Percentiles rank a stretch among this genome's conserved stretches.
phyloP scores from a whole-genome alignment of 2,888 invertebrate genomes.

The Epistrophella euchroma region DNA sequence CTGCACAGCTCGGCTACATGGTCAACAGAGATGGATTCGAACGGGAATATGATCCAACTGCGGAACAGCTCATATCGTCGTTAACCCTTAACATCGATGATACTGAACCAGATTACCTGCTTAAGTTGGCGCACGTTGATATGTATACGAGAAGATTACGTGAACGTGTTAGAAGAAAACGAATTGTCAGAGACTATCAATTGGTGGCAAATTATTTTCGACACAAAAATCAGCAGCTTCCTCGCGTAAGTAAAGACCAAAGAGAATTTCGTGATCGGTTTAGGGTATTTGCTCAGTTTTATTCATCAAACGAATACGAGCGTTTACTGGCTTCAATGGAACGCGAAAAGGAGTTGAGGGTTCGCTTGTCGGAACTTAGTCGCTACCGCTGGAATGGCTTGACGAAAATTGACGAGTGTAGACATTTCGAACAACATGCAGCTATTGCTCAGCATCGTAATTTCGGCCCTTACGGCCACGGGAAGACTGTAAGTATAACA shows the following conservation, averaged over 20 bases:
- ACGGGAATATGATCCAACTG: conserved; percentile 96
- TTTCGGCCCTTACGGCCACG: conserved; percentile 83
- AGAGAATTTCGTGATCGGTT: conserved; percentile 90
- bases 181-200: conserved; percentile 95
- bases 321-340: conserved; percentile 91
- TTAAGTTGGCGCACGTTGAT: conserved; percentile 96
- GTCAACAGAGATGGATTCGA: conserved; percentile 98
- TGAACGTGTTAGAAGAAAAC: conserved; percentile 94
- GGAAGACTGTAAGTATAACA: conserved; percentile 82
- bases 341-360: conserved; percentile 93
- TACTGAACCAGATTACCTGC: conserved; percentile 93
- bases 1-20: conserved; percentile 95
- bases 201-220: conserved; percentile 93
- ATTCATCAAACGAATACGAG: conserved; percentile 93
- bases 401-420: conserved; percentile 92
- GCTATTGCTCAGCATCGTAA: conserved; percentile 86
- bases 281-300: conserved; percentile 94
- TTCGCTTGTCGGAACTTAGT: conserved; percentile 92
- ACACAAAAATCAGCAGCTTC: conserved; percentile 84
- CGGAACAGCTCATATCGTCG: conserved; percentile 95
- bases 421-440: conserved; percentile 93
- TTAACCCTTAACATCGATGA: conserved; percentile 93
- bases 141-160: conserved; percentile 93
- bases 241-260: conserved; percentile 84
- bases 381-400: conserved; percentile 94